Conservation (phyloP, 1,140 invertebrate species). For the Drosophila repletoides region DNA sequence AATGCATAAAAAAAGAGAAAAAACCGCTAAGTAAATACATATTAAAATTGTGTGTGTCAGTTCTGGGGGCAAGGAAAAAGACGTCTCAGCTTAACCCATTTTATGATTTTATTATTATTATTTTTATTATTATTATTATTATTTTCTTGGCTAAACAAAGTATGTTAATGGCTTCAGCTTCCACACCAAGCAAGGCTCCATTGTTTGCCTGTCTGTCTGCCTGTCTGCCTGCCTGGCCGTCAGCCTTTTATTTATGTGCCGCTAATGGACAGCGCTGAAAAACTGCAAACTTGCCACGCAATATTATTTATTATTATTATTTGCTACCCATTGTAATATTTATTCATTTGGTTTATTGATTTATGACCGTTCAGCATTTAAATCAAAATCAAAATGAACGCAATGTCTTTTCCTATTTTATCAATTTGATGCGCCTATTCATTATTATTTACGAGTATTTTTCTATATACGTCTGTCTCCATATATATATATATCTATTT, state of each 20-base stretch:
- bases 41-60: conserved; percentile 70
- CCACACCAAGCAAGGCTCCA: background rate
- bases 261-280: conserved; percentile 68
- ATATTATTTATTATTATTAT: conserved; percentile 67
- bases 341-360: conserved; percentile 74
- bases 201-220: conserved; percentile 14
- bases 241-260: conserved; percentile 57
- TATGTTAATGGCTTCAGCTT: conserved; percentile 54
- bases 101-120: conserved; percentile 63
- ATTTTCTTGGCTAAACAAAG: conserved; percentile 65
- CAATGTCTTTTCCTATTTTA: conserved; percentile 52
- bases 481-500: background rate
- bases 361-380: conserved; percentile 57
- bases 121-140: conserved; percentile 64
- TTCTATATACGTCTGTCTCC: conserved; percentile 38
- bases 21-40: conserved; percentile 66
- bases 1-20: conserved; percentile 64
- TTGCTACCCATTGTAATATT: conserved; percentile 55
- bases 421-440: conserved; percentile 73
- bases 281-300: conserved; percentile 45
- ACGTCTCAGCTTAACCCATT: conserved; percentile 60
- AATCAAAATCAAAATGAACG: conserved; percentile 73
- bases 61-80: conserved; percentile 9
- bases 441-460: conserved; percentile 73
- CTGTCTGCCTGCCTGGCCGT: conserved; percentile 2